Evolutionary conservation across 2,797 vertebrate species (phyloP).

Genomic region (Agapornis canus): DNA sequence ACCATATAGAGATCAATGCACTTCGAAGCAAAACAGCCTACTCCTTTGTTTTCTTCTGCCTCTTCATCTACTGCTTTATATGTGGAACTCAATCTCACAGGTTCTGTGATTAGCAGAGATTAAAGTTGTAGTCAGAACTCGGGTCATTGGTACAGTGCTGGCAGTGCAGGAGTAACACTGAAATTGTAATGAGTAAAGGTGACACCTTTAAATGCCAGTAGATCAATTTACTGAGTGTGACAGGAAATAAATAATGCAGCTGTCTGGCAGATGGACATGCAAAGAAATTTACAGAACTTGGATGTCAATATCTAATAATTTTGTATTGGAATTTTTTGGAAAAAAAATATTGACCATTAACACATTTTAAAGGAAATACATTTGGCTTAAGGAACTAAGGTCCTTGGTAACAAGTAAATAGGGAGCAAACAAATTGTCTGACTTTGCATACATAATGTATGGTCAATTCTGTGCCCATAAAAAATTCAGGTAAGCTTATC

Average conservation of each 20-base stretch:
- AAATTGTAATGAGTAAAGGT: constrained; percentile 20
- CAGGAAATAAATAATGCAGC: constrained; percentile 27
- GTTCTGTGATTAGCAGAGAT: not conserved
- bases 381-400: not conserved
- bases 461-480: not conserved
- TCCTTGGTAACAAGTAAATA: not conserved
- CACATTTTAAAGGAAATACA: not conserved
- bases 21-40: not conserved
- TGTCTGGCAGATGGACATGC: not conserved
- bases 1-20: not conserved
- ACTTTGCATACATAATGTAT: not conserved
- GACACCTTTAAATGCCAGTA: constrained; percentile 19
- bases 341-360: not conserved
- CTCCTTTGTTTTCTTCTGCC: not conserved
- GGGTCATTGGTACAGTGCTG: not conserved
- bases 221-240: constrained; percentile 14
- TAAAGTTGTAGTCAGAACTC: not conserved
- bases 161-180: not conserved
- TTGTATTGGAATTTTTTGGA: not conserved
- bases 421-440: not conserved
- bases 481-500: not conserved
- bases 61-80: not conserved
- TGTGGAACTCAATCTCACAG: not conserved
- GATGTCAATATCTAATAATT: not conserved
- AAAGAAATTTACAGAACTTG: not conserved